Evolutionary conservation across 1,140 invertebrate genomes (phyloP).

Genomic region (Colletes latitarsis): DNA sequence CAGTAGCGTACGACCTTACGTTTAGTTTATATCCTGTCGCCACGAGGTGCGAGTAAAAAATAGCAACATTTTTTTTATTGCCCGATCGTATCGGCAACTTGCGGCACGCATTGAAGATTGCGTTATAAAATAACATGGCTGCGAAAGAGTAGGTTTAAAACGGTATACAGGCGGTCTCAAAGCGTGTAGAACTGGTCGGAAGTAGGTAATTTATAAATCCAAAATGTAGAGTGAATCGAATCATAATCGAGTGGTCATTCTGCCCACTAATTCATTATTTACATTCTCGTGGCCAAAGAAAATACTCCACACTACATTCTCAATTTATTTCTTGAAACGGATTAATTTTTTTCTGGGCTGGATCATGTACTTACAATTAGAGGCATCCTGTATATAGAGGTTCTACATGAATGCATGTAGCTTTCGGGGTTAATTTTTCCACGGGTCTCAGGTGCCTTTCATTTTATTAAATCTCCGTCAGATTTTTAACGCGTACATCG

Average conservation of each 20-base stretch:
- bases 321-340: not conserved
- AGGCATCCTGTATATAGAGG: not conserved
- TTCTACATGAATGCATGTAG: not conserved
- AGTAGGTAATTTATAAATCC: too few species aligned
- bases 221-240: too few species aligned
- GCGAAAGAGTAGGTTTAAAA: conserved; percentile 2
- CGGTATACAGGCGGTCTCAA: not conserved
- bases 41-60: conserved; percentile 21
- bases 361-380: too few species aligned
- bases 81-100: conserved; percentile 33
- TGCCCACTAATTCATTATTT: too few species aligned
- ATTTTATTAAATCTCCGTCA: not conserved
- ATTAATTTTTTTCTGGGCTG: too few species aligned
- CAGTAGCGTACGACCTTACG: not conserved
- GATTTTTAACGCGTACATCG: not conserved
- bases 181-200: not conserved
- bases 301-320: too few species aligned
- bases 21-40: conserved; percentile 7
- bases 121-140: conserved; percentile 7
- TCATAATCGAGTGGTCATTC: too few species aligned
- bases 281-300: too few species aligned
- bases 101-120: conserved; percentile 27
- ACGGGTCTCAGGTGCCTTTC: not conserved
- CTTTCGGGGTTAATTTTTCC: not conserved
- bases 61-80: conserved; percentile 39